These are phyloP conservation scores for Globicephala melas DNA, from an alignment of 2,113 vertebrate species.

Conservation along the genomic window DNA sequence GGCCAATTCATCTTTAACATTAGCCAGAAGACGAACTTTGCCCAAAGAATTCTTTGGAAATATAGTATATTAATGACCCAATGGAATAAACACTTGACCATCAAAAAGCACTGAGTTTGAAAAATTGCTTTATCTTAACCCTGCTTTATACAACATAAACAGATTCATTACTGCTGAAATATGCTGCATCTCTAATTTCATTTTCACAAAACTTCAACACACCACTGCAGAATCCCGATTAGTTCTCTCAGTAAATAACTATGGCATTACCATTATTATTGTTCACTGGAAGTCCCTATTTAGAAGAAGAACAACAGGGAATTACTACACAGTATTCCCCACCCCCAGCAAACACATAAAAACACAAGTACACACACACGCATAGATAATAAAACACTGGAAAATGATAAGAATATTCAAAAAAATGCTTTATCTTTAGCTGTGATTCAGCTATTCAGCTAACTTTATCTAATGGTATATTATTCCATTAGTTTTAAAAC, in stretches of 20 bases:
- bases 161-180: conserved; percentile 42
- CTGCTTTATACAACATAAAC: conserved; percentile 44
- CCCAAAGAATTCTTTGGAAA: conserved; percentile 8
- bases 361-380: background rate
- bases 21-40: conserved; percentile 44
- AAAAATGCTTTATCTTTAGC: conserved; percentile 36
- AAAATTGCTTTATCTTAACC: conserved; percentile 13
- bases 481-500: conserved; percentile 43
- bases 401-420: conserved; percentile 27
- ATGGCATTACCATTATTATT: background rate
- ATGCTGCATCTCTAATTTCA: conserved; percentile 39
- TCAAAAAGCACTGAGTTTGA: conserved; percentile 52
- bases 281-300: conserved; percentile 1
- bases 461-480: conserved; percentile 3
- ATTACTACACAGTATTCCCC: background rate
- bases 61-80: conserved; percentile 52
- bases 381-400: background rate
- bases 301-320: conserved; percentile 15
- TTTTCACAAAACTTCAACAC: conserved; percentile 29
- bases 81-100: conserved; percentile 45
- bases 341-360: background rate
- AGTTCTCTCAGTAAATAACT: conserved; percentile 54
- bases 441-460: background rate
- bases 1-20: conserved; percentile 4
- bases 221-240: conserved; percentile 43